Evolutionary conservation across 2,113 vertebrate genomes (phyloP), one percentile per base, ranked within the genome.

Genomic region (Mus spicilegus): DNA sequence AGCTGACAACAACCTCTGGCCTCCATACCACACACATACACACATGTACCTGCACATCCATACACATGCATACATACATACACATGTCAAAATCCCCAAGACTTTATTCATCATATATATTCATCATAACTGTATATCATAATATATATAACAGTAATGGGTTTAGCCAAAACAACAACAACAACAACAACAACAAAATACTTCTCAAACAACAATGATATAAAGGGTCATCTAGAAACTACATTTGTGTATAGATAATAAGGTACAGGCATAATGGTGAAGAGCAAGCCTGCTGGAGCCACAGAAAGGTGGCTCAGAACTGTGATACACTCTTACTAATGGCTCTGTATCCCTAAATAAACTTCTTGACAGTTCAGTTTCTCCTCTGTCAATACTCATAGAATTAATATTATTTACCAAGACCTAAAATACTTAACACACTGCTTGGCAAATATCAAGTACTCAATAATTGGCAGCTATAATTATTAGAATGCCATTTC

Each of bases 401-500:
- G 56, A 87, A 33, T 84, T 70, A 91, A 75, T 49, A 65, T 46
- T 70, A 90, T 61, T 93, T 73, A 49, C 7, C 16, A 77, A 82
- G 87, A 67, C 42, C 4, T 36, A 42, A 95, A 86, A 95, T 5
- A 70, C 22, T 46, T 39, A 85, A 46, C n/a, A 88, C n/a, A 84
- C 7, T 76, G 36, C 1, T 10, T 84, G 20, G 11, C n/a, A 82
- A 54, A 93, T 56, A 81, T 24, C 58, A 86, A 91, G 39, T 39
- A 24, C 87, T 90, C 10, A 56, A 46, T 84, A 95, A 82, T 36
- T 94, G 61, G 58, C 39, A 95, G 30, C 28, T 84, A 24, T 30
- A 90, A 91, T 87, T 58, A 93, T 46, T 81, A 89, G 11, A 89
- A 91, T 69, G 26, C 5, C 10, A 82, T 51, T 96, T 94, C 20